Evolutionary conservation across 1,140 invertebrate genomes (phyloP).

Genomic region (Rhizoglyphus robini): DNA sequence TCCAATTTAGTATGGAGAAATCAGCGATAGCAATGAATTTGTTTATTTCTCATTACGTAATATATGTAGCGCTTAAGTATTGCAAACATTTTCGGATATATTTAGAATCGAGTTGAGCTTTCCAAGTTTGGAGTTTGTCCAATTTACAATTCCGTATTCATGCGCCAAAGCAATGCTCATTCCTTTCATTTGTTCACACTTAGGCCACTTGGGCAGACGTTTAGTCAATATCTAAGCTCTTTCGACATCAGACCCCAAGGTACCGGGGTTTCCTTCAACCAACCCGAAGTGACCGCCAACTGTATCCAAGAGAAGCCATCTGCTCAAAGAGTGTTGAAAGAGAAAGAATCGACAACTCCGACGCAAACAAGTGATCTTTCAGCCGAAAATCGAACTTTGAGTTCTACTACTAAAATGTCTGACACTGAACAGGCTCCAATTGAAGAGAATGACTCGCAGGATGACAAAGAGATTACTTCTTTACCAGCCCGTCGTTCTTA

Average conservation of each 20-base stretch:
- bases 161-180: neutral
- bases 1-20: too few species aligned
- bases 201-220: conserved; percentile 45
- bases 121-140: conserved; percentile 12
- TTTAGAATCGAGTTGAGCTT: neutral
- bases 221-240: conserved; percentile 41
- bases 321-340: conserved; percentile 30
- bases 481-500: conserved; percentile 44
- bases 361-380: too few species aligned
- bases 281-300: neutral
- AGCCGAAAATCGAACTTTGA: too few species aligned
- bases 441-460: neutral
- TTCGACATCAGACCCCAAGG: conserved; percentile 36
- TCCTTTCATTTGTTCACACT: neutral
- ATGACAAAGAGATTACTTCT: conserved; percentile 52
- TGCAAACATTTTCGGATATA: conserved; percentile 3
- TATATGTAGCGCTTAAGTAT: neutral
- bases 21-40: neutral
- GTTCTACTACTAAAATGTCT: neutral
- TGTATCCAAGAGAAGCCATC: neutral
- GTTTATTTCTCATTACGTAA: conserved; percentile 4
- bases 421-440: neutral
- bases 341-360: too few species aligned
- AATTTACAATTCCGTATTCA: conserved; percentile 4
- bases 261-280: conserved; percentile 26